These are phyloP conservation scores for Drosophila crucigera DNA, from an alignment of 2,888 invertebrate species.

Conservation along the genomic window DNA sequence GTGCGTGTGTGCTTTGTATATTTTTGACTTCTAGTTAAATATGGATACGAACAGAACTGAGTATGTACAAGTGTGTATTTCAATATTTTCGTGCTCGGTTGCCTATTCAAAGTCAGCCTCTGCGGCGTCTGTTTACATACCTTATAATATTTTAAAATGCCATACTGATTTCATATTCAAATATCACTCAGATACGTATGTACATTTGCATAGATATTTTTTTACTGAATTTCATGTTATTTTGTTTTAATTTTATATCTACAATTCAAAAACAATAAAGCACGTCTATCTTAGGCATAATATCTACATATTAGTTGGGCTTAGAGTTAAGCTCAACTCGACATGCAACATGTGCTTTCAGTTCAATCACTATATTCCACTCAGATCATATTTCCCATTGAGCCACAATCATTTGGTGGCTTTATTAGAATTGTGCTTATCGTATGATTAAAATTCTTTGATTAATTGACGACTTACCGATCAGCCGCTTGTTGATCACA, in stretches of 20 bases:
- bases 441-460: neutral
- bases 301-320: no score
- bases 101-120: slow-evolving; percentile 26
- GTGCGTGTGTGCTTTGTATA: slow-evolving; percentile 30
- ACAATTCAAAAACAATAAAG: no score
- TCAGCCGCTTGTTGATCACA: neutral
- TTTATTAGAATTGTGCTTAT: no score
- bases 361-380: no score
- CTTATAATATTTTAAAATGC: slow-evolving; percentile 4
- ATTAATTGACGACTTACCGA: slow-evolving; percentile 15
- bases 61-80: slow-evolving; percentile 45
- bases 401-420: no score
- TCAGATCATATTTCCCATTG: no score
- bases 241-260: no score
- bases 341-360: no score
- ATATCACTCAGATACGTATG: neutral
- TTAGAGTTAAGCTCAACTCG: no score
- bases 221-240: no score
- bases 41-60: slow-evolving; percentile 37
- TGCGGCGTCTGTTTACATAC: slow-evolving; percentile 12
- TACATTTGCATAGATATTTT: neutral
- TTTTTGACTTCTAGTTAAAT: slow-evolving; percentile 58
- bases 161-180: neutral
- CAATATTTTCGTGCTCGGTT: slow-evolving; percentile 58
- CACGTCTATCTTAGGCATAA: no score